Evolutionary conservation across 1,140 invertebrate species (phyloP), one percentile per base, ranked within the genome.

Genomic region (Sarcophaga bullata): DNA sequence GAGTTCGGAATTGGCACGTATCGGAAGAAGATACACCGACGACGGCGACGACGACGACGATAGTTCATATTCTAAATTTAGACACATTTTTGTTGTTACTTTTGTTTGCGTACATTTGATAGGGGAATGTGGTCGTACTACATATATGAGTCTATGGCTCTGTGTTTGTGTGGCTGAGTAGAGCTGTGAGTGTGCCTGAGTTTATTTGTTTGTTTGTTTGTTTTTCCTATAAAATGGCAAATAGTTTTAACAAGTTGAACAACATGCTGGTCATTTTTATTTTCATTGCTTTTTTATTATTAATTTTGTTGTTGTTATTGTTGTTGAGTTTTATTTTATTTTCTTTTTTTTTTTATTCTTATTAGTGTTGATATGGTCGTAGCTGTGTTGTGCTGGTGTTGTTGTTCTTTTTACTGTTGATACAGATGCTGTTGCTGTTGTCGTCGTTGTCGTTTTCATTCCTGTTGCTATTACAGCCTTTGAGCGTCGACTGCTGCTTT

Each of bases 11-110:
- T 37, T 37, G 54, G 54, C 54, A 15, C 54, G 54, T 58, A 58
- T 58, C 54, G 54, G 13, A 58, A 58, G 54, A 58, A 58, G 54
- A 11, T n/a, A 58, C 54, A 58, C 54, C 54, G 54, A 58, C 11
- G 52, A 58, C 52, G 6, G n/a, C n/a, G n/a, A n/a, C n/a, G 25
- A 37, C 25, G 9, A 52, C 50, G 6, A 52, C 50, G 2, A 10
- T 68, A 17, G 62, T 68, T 68, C 62, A 68, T 68, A 68, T 68
- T 68, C 62, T 68, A 68, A 68, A 68, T 68, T 68, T 68, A 68
- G 62, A 17, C n/a, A 68, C 19, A 19, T 68, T 68, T 68, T n/a
- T 58, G 13, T n/a, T 58, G n/a, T 58, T 58, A 6, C 6, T 58
- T 13, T 58, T 58, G 54, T 58, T 58, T 13, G 25, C 25, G 25